Evolutionary conservation across 1,140 invertebrate species (phyloP), one percentile per base, ranked within the genome.

Genomic region (Drosophila albomicans): DNA sequence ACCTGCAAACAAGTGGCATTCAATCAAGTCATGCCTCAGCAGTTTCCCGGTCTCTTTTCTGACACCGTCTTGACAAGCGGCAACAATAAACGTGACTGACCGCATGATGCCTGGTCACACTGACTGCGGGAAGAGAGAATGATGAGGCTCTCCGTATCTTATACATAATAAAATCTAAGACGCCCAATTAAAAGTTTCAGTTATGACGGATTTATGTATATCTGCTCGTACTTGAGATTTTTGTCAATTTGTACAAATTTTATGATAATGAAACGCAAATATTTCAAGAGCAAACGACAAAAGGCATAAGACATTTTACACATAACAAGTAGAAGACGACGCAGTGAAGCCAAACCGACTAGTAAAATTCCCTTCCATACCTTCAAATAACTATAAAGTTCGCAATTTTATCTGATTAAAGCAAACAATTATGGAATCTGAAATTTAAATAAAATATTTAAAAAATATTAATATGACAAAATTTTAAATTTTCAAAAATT

Each of bases 221-320:
- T 80, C 38, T 54, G 5, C 11, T 11, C 13, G 15, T 28, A 32
- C 52, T 32, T 16, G 54, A 45, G 63, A 70, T 79, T 84, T 69
- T 69, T 73, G 72, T 81, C 71, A 82, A 82, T 76, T 82, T 79
- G 71, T 76, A 72, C 79, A 79, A 59, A 76, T 69, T 76, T 80
- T 74, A 84, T 73, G 58, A 72, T 87, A 87, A 87, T 87, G 79
- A 87, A 86, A 79, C 61, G 62, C 79, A 86, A 87, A 86, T 87
- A 84, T 72, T 78, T 82, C 61, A 72, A 76, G 68, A 75, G 67
- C 61, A 87, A 87, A 70, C 49, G 71, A 75, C 62, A 76, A 86
- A 81, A 81, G 68, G 59, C 70, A 66, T 78, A 52, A 51, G 65
- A 38, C 69, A 71, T 30, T 45, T 32, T 25, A 20, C 35, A 51